Base-by-base conservation (phyloP, 2,113 vertebrate species). In the Oreochromis aureus region DNA sequence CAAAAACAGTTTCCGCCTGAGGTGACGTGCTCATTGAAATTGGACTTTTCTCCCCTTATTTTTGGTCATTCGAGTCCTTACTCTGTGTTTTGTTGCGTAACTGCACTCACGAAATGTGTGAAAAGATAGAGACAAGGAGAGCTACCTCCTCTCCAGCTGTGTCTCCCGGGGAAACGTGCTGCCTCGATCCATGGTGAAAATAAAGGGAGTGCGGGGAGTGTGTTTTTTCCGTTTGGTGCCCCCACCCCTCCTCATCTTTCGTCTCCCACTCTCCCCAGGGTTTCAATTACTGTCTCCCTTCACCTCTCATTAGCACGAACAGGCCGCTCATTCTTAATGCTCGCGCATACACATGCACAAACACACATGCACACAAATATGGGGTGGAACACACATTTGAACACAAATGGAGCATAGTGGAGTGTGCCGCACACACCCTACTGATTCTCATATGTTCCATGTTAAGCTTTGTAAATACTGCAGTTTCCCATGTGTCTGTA, bases 201-300 rank as follows among this genome's bases (percentile, higher is more conserved):
- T 90, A 89, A 89, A 93, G 80, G 61, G 69, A 92, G 91, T 63
- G 61, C 88, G 86, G 80, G 90, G 87, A 90, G 82, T 90, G 90
- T 93, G 78, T 69, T 91, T 93, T 94, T 92, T 92, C 86, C 92
- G 66, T 73, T 94, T 92, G 79, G 79, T 82, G 24, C 83, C 91
- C 82, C 91, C 63, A 24, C 27, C 76, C 16, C 48, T 39, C 24
- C 66, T 56, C 81, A 69, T 85, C 90, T 94, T 94, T 88, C 84
- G 44, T 93, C 92, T 92, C 91, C 63, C 48, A 7, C 83, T 86
- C 84, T 95, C 96, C 90, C 92, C 69, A 80, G 95, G 95, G 95
- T 96, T 96, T 96, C 94, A 96, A 96, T 96, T 96, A 96, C 93
- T 89, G 90, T 95, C 93, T 96, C 91, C 92, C 93, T 95, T 96